phyloP scores from a whole-genome alignment of 2,888 invertebrate genomes.

The Automeris io region DNA sequence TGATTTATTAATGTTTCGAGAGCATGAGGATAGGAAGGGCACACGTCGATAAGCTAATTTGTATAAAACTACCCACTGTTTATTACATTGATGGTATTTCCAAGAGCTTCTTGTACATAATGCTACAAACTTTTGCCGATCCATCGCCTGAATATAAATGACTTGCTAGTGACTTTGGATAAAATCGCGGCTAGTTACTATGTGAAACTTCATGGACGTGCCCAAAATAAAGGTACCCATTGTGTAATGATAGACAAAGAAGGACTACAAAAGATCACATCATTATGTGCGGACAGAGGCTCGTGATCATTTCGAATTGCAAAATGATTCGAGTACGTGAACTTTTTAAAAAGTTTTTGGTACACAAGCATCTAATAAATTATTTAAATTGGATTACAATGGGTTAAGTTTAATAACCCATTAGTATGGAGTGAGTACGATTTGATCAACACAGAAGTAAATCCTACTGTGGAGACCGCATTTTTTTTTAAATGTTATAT shows the following conservation, averaged over 20 bases:
- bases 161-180: conserved; percentile 15
- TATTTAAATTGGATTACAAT: conserved; percentile 8
- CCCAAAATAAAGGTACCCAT: conserved; percentile 28
- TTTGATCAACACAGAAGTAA: neutral
- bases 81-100: conserved; percentile 33
- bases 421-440: conserved; percentile 4
- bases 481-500: too few species aligned
- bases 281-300: conserved; percentile 21
- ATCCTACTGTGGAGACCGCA: neutral
- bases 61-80: conserved; percentile 15
- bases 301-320: conserved; percentile 28
- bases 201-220: conserved; percentile 31
- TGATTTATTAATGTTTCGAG: neutral
- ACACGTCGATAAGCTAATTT: conserved; percentile 14
- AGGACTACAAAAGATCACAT: conserved; percentile 35
- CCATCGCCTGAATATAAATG: conserved; percentile 40
- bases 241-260: conserved; percentile 27
- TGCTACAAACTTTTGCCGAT: conserved; percentile 26
- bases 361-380: conserved; percentile 1
- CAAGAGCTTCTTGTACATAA: conserved; percentile 25
- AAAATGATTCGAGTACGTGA: conserved; percentile 28
- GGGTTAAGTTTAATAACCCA: conserved; percentile 1
- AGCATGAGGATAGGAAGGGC: conserved; percentile 14
- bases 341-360: conserved; percentile 11
- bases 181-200: conserved; percentile 19